Base-by-base conservation (phyloP, 2,113 vertebrate species). In the Alouatta palliata region DNA sequence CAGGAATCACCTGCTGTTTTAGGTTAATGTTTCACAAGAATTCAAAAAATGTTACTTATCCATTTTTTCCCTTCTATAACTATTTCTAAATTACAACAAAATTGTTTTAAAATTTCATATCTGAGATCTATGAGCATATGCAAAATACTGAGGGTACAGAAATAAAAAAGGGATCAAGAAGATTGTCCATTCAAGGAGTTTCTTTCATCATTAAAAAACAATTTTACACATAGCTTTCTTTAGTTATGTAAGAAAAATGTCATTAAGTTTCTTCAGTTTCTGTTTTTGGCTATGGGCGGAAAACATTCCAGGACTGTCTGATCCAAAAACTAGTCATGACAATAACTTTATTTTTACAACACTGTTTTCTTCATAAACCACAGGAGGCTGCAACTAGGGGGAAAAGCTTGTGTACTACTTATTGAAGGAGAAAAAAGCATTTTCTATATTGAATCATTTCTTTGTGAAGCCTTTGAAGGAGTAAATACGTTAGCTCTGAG, bases 191-290 rank as follows among this genome's bases (percentile, higher is more conserved):
- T 66, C 32, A 45, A 94, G 8, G 45, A 91, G 37, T 89, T 82
- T 56, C 21, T 93, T 80, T 94, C 68, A 64, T 93, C 94, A 75
- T 82, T 85, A 82, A 71, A 93, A 84, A 56, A 17, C 47, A 58
- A 43, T 61, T 86, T 94, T 86, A 49, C 91, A 47, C 37, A 16
- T 79, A 61, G n/a, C 80, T 97, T 91, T 88, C n/a, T 94, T 96
- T 88, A 95, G 81, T 94, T 95, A 97, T 90, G 47, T 93, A 97
- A 94, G 66, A 91, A 94, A 92, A 94, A 32, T 89, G 1, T 96
- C 80, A 49, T 82, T 35, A 58, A 86, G 14, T 94, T 68, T 92
- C 85, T 95, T 97, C 37, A 58, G 58, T 96, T 96, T 98, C 96
- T 97, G 45, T 97, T 97, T 95, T 81, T 94, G 66, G 49, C 49